A percentile compares a stretch with the other conserved stretches of the same genome.
Evolutionary conservation across 1,140 invertebrate species (phyloP).

Genomic region (Parapsyche elsis): DNA sequence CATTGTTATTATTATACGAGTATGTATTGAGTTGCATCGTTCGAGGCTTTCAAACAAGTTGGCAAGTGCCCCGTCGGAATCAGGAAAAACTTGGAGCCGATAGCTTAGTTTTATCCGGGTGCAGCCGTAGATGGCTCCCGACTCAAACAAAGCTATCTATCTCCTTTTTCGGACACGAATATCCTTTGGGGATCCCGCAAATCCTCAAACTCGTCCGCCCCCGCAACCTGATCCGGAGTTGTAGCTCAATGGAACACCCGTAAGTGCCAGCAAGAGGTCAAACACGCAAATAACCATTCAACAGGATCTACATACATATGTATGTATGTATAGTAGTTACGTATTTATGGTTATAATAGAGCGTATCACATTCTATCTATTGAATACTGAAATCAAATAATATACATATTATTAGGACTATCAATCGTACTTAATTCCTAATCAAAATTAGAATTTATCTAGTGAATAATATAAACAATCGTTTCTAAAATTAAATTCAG

Average conservation of each 20-base stretch:
- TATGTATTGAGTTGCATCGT: too few relatives aligned
- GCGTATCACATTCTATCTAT: too few relatives aligned
- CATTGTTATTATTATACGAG: too few relatives aligned
- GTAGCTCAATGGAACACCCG: neutral
- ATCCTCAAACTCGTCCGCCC: neutral
- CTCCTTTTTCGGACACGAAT: constrained; percentile 16
- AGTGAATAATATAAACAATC: too few relatives aligned
- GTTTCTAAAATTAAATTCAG: too few relatives aligned
- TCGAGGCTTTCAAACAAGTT: neutral
- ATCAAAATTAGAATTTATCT: too few relatives aligned
- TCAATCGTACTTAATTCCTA: too few relatives aligned
- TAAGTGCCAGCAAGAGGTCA: neutral
- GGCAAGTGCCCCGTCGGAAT: too few relatives aligned
- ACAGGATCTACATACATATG: neutral
- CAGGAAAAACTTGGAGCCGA: neutral
- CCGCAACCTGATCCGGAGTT: neutral
- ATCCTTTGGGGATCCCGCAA: constrained; percentile 20
- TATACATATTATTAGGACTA: too few relatives aligned
- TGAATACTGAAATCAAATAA: too few relatives aligned
- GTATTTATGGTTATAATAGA: too few relatives aligned
- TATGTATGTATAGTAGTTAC: neutral
- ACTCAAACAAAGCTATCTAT: constrained; percentile 16
- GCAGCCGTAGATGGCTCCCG: neutral
- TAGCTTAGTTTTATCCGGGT: neutral
- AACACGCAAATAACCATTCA: neutral